Conservation (phyloP, 2,113 vertebrate species). For the Sialia sialis region DNA sequence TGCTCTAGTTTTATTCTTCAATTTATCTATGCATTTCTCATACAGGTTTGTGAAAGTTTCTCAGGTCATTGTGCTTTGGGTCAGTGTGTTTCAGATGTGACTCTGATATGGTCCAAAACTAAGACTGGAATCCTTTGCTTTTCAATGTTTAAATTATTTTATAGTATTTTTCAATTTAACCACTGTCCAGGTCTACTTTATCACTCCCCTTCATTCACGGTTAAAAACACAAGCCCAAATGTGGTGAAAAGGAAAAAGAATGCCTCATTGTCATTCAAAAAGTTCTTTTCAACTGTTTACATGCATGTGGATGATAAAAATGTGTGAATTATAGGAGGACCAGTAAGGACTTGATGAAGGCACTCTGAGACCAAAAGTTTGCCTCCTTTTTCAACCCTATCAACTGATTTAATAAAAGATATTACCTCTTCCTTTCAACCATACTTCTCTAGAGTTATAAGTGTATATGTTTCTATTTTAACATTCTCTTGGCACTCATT, state of each 20-base stretch:
- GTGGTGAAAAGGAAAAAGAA: not conserved
- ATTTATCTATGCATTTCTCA: not conserved
- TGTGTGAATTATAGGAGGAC: not conserved
- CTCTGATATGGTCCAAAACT: not conserved
- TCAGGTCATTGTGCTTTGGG: not conserved
- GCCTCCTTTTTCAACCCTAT: conserved; percentile 11
- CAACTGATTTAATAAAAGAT: conserved; percentile 22
- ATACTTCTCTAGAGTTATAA: not conserved
- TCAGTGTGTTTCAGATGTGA: not conserved
- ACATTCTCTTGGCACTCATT: not conserved
- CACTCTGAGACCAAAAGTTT: not conserved
- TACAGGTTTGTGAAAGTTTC: not conserved
- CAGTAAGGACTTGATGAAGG: not conserved
- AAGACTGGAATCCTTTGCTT: not conserved
- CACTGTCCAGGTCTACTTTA: not conserved
- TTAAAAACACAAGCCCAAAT: not conserved
- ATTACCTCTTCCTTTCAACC: not conserved
- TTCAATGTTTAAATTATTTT: not conserved
- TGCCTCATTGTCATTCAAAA: not conserved
- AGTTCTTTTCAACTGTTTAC: not conserved
- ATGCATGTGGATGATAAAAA: not conserved
- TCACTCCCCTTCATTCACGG: not conserved
- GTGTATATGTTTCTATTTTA: conserved; percentile 8
- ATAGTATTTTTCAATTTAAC: not conserved
- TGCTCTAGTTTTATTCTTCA: not conserved